These are phyloP conservation scores for Petrolisthes manimaculis DNA, from an alignment of 2,888 invertebrate genomes.

Conservation along the genomic window DNA sequence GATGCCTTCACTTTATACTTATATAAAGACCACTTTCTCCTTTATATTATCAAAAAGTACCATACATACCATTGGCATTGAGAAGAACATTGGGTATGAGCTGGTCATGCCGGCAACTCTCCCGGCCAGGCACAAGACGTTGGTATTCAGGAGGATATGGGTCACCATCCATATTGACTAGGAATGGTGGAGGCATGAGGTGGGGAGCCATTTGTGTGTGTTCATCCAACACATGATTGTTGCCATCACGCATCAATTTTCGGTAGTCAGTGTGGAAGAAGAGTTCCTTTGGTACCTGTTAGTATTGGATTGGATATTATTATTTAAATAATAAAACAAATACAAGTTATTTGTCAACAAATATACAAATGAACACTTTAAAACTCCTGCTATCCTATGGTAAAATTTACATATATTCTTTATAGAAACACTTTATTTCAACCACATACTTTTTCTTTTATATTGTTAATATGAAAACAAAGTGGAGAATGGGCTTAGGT, in stretches of 20 bases:
- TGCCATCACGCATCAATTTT: conserved; percentile 84
- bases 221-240: conserved; percentile 92
- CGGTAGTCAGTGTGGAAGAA: conserved; percentile 98
- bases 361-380: too few relatives aligned
- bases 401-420: too few relatives aligned
- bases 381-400: too few relatives aligned
- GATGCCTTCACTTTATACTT: too few relatives aligned
- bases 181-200: conserved; percentile 95
- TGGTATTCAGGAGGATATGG: conserved; percentile 90
- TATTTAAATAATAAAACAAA: too few relatives aligned
- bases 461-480: too few relatives aligned
- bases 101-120: conserved; percentile 77
- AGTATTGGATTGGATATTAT: conserved; percentile 52
- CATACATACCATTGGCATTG: conserved; percentile 69
- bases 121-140: conserved; percentile 91
- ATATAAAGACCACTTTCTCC: too few relatives aligned
- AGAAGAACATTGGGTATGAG: conserved; percentile 74
- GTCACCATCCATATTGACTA: conserved; percentile 95
- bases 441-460: too few relatives aligned
- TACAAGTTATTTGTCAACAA: too few relatives aligned
- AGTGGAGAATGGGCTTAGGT: too few relatives aligned
- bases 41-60: too few relatives aligned
- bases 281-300: conserved; percentile 84
- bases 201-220: conserved; percentile 97
- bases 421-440: too few relatives aligned